Base-by-base conservation (phyloP, 1,140 invertebrate genomes). In the Rhagoletis pomonella region DNA sequence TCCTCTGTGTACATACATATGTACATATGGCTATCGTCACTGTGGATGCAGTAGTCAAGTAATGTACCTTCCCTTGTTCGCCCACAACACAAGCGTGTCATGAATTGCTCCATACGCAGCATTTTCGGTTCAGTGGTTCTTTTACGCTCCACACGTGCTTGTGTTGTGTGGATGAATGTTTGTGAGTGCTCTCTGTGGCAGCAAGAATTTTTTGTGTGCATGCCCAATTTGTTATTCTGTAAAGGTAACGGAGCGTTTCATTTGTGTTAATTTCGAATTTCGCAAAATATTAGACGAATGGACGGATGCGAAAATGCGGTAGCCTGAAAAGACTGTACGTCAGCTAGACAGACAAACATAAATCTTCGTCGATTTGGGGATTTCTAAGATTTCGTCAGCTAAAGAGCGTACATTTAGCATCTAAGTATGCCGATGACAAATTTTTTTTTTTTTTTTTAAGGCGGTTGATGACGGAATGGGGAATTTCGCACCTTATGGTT, bases 1-100 rank as follows among this genome's bases (percentile, higher is more conserved):
- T 42, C 29, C 17, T 73, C 17, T 73, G 42, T 12, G 39, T 69
- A 9, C 39, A n/a, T n/a, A 3, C 14, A 39, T 73, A n/a, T 17
- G 17, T n/a, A n/a, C 12, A 14, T 17, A 62, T 55, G 50, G 50
- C 50, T 55, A 55, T 55, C 50, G 50, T 55, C 5, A 55, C 10
- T 5, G 5, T 55, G 5, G 10, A 55, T 7, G 10, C 50, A 10
- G 50, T 55, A 55, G 5, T 10, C 50, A 55, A 29, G 29, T 29
- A 29, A 29, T 29, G 29, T 29, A 4, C n/a, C 14, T 4, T n/a
- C 9, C 65, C 0, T 14, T 14, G 29, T 44, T 42, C 67, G 10
- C 67, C 17, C 9, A n/a, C 89, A 88, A 87, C 87, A 88, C 88
- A 91, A 89, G 39, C 4, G 44, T 17, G 67, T 29, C 9, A 6